Evolutionary conservation across 2,113 vertebrate genomes (phyloP).

Genomic region (Anas platyrhynchos): DNA sequence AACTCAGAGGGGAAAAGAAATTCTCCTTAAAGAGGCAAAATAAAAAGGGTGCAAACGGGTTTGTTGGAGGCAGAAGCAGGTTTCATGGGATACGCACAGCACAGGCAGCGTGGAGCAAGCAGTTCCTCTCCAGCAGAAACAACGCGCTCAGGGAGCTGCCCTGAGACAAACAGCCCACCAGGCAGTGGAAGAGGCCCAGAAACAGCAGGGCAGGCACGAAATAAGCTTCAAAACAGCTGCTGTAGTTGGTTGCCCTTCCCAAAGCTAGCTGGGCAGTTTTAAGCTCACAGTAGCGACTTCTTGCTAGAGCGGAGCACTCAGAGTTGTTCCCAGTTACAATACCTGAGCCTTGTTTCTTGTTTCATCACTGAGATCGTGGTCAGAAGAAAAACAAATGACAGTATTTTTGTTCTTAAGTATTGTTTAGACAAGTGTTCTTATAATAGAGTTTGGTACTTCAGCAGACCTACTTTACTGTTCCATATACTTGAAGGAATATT

Average conservation of each 20-base stretch:
- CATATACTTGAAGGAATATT: background rate
- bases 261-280: background rate
- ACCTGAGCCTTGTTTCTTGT: background rate
- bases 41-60: background rate
- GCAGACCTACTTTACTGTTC: background rate
- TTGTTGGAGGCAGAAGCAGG: background rate
- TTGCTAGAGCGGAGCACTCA: background rate
- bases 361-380: background rate
- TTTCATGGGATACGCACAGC: rapidly evolving
- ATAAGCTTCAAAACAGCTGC: background rate
- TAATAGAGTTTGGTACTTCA: background rate
- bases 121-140: too few species aligned
- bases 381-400: background rate
- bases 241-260: background rate
- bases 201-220: background rate
- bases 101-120: rapidly evolving
- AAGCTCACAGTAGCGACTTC: background rate
- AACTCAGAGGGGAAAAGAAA: background rate
- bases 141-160: background rate
- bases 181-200: background rate
- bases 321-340: background rate
- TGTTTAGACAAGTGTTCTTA: background rate
- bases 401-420: background rate
- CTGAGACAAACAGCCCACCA: rapidly evolving
- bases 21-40: background rate